These are phyloP conservation scores for Acleris cristana DNA, from an alignment of 2,888 invertebrate genomes.

Conservation along the genomic window DNA sequence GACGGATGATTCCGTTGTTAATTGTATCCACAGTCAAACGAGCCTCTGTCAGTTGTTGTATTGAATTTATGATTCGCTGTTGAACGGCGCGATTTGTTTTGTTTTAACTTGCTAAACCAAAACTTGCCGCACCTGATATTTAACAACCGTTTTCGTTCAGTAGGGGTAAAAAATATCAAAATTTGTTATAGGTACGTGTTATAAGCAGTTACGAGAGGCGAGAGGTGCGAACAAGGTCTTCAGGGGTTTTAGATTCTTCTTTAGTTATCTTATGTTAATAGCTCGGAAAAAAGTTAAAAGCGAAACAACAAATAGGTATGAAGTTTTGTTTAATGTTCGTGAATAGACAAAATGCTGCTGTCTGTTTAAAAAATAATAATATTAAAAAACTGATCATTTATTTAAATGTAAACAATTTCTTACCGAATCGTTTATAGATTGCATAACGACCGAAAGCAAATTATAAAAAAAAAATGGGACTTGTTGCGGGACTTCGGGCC, in stretches of 20 bases:
- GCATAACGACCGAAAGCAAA: not conserved
- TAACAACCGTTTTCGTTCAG: not conserved
- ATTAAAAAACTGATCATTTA: too few relatives aligned
- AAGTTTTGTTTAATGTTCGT: not conserved
- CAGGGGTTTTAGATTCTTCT: too few relatives aligned
- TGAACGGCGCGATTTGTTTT: not conserved
- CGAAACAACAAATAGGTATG: not conserved
- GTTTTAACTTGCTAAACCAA: not conserved
- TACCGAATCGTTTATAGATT: too few relatives aligned
- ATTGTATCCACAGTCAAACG: slow-evolving; percentile 25
- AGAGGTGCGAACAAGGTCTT: too few relatives aligned
- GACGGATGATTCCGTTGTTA: slow-evolving; percentile 24
- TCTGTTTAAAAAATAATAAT: too few relatives aligned
- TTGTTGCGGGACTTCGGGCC: slow-evolving; percentile 62
- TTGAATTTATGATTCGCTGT: slow-evolving; percentile 26
- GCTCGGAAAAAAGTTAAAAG: too few relatives aligned
- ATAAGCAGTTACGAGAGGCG: too few relatives aligned
- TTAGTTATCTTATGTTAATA: too few relatives aligned
- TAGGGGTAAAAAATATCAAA: not conserved
- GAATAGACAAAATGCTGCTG: too few relatives aligned
- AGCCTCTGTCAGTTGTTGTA: slow-evolving; percentile 16
- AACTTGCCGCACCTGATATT: not conserved
- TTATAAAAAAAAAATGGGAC: slow-evolving; percentile 49
- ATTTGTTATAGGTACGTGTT: not conserved
- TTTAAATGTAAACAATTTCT: too few relatives aligned